Conservation (phyloP, 2,113 vertebrate genomes). For the Aplodontia rufa region DNA sequence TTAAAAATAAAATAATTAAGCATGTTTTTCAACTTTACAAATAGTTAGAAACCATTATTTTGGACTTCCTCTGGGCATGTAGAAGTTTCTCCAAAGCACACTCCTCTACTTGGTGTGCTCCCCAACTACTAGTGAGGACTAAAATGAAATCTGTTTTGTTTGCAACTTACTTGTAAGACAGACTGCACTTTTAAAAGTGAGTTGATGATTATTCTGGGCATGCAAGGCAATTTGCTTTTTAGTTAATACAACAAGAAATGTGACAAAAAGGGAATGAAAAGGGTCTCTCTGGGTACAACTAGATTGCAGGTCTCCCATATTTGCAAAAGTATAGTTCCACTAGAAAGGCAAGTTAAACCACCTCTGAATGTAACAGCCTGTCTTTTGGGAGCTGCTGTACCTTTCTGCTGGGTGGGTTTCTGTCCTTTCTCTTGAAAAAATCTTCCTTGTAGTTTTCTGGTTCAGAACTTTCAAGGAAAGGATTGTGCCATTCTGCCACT, state of each 20-base stretch:
- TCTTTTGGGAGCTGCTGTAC: background rate
- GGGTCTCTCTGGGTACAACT: background rate
- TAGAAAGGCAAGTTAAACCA: background rate
- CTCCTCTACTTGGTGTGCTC: background rate
- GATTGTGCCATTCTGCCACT: background rate
- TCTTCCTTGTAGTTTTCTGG: background rate
- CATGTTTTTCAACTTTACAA: constrained; percentile 3
- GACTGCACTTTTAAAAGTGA: background rate
- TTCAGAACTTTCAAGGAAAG: constrained; percentile 11
- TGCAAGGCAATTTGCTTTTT: background rate
- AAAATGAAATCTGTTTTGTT: constrained; percentile 3
- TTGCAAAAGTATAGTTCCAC: background rate
- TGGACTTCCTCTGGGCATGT: background rate
- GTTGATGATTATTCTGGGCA: background rate
- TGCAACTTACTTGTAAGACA: background rate
- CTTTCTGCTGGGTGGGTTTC: background rate
- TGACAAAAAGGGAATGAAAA: background rate
- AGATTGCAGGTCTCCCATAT: background rate
- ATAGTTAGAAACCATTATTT: constrained; percentile 24
- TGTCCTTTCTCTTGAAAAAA: background rate
- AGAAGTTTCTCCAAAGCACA: background rate
- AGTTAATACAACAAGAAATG: constrained; percentile 33
- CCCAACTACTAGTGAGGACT: background rate
- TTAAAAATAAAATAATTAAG: background rate
- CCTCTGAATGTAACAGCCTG: background rate